phyloP scores from a whole-genome alignment of 2,888 invertebrate species.

The Tetheella fluctuosa region DNA sequence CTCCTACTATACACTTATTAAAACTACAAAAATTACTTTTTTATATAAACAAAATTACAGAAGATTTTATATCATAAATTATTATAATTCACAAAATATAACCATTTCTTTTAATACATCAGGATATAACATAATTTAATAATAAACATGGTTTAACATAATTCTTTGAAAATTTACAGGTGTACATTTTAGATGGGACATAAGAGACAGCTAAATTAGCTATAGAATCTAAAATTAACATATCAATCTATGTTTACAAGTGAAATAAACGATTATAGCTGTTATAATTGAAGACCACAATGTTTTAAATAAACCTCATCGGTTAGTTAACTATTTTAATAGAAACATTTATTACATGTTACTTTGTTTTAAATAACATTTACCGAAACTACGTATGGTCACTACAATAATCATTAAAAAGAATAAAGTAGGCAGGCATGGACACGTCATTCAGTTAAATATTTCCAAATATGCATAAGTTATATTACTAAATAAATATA shows the following conservation, averaged over 20 bases:
- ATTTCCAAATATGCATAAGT: neutral
- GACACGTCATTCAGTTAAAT: neutral
- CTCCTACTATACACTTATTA: slow-evolving; percentile 4
- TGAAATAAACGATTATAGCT: neutral
- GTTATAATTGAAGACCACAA: neutral
- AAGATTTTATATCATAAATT: slow-evolving; percentile 1
- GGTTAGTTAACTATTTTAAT: neutral
- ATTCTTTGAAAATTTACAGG: neutral
- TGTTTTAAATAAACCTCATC: neutral
- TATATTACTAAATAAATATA: neutral
- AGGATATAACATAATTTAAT: neutral
- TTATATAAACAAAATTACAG: neutral
- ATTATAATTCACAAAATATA: neutral
- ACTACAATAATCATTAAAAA: neutral
- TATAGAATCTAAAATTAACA: neutral
- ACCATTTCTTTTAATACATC: slow-evolving; percentile 2
- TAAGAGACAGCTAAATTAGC: neutral
- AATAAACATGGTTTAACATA: neutral
- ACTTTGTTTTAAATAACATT: no score
- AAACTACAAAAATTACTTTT: neutral
- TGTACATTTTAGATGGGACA: no score
- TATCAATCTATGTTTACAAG: neutral
- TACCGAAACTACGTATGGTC: neutral
- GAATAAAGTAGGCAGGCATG: neutral
- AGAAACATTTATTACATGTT: neutral